Conservation (phyloP, 1,140 invertebrate species). For the Drosophila guanche region DNA sequence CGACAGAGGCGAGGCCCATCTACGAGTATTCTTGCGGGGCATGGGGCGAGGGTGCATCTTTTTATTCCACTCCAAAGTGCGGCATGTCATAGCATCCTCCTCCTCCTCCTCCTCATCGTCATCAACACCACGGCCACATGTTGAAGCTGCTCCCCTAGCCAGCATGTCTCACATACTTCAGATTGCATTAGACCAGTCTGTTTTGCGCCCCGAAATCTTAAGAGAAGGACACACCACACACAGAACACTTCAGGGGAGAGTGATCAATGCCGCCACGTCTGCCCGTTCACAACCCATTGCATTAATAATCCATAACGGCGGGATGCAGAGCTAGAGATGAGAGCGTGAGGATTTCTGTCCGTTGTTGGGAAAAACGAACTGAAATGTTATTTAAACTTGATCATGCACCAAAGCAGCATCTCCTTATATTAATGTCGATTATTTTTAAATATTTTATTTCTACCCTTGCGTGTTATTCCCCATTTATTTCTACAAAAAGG, state of each 20-base stretch:
- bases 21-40: too few species aligned
- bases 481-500: background rate
- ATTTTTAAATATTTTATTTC: too few species aligned
- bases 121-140: conserved; percentile 58
- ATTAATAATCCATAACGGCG: conserved; percentile 75
- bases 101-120: conserved; percentile 5
- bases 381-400: too few species aligned
- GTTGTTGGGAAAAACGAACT: too few species aligned
- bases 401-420: too few species aligned
- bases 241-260: conserved; percentile 18
- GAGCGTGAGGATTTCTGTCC: conserved; percentile 5
- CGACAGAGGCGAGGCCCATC: conserved; percentile 24
- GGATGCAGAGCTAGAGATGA: conserved; percentile 42
- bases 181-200: conserved; percentile 72
- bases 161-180: conserved; percentile 75
- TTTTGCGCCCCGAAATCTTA: conserved; percentile 45
- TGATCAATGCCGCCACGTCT: conserved; percentile 77
- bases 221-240: background rate
- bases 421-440: too few species aligned
- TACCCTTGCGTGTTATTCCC: too few species aligned
- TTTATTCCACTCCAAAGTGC: conserved; percentile 37
- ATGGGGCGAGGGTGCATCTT: conserved; percentile 33
- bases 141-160: conserved; percentile 55
- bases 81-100: conserved; percentile 1
- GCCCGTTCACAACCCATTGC: conserved; percentile 74